phyloP scores from a whole-genome alignment of 1,140 invertebrate genomes.

The Zaprionus taronus region DNA sequence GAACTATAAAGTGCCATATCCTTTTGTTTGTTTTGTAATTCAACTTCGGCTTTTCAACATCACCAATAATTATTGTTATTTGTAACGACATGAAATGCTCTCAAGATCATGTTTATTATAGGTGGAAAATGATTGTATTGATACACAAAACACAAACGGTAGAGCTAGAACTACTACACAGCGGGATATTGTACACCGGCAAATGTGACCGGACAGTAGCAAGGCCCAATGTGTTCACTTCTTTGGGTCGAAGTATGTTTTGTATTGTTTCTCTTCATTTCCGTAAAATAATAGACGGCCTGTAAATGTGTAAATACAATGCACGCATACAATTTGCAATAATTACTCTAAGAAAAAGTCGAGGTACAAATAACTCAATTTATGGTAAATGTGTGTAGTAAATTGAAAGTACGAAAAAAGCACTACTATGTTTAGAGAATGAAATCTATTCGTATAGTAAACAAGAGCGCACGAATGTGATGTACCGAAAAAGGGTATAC shows the following conservation, averaged over 20 bases:
- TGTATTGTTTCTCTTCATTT: too few species aligned
- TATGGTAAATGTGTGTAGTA: too few species aligned
- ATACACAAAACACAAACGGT: conserved; percentile 46
- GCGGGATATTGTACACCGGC: conserved; percentile 6
- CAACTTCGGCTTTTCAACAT: conserved; percentile 70
- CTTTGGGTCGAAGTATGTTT: too few species aligned
- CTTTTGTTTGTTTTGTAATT: conserved; percentile 63
- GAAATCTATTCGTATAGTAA: too few species aligned
- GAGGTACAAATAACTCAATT: too few species aligned
- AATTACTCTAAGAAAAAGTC: too few species aligned
- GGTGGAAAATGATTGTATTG: conserved; percentile 77
- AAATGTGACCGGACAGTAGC: conserved; percentile 9
- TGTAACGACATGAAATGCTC: conserved; percentile 65
- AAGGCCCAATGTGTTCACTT: background rate
- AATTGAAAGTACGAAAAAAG: too few species aligned
- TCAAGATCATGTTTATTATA: conserved; percentile 68
- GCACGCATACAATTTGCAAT: too few species aligned
- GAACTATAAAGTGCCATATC: conserved; percentile 29
- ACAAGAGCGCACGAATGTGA: too few species aligned
- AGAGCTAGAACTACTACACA: conserved; percentile 59
- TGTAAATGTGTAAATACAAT: background rate
- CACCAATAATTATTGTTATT: conserved; percentile 74
- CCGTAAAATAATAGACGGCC: too few species aligned
- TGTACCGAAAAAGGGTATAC: too few species aligned
- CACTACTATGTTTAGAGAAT: too few species aligned